Evolutionary conservation across 2,888 invertebrate genomes (phyloP), one percentile per base, ranked within the genome.

Genomic region (Drosophila melanocephala): DNA sequence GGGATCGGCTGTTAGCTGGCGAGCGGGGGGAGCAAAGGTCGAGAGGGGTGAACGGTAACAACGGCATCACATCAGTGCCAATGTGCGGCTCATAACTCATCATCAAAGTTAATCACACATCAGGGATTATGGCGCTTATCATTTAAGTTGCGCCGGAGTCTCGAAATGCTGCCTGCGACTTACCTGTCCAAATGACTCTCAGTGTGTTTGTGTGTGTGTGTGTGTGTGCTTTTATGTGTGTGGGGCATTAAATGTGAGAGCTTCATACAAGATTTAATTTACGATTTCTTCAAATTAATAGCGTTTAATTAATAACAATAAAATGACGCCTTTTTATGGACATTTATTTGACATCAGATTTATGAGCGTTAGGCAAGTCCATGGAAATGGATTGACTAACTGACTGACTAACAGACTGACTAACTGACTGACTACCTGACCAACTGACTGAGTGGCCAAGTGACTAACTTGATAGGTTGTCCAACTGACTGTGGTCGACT

Each of bases 251-350:
- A 81, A 83, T 79, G 85, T 74, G 86, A 60, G 33, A 77, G 78
- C 67, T 58, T 42, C 66, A 69, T 79, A 69, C 35, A 52, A 81
- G 87, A 89, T 90, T 90, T 91, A 87, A 91, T 90, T 90, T 90
- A 90, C 84, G 91, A 91, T 90, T 87, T 86, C 89, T 86, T 89
- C 83, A 91, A 91, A 90, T 90, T 90, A 90, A 90, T 90, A 87
- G 90, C 90, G 64, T 84, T 90, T 91, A 90, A 90, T 90, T 90
- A 90, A 90, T 90, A 90, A 90, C 87, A 91, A 90, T 90, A 90
- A 90, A 90, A 84, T 89, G 90, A 89, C 89, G 89, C 89, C 89
- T 90, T 75, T 82, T 90, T 84, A 85, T 87, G 82, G 81, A 79
- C 87, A 79, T 88, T 87, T 87, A 85, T 84, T 85, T 87, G 85